Evolutionary conservation across 2,888 invertebrate genomes (phyloP), one percentile per base, ranked within the genome.

Genomic region (Linyphia triangularis): DNA sequence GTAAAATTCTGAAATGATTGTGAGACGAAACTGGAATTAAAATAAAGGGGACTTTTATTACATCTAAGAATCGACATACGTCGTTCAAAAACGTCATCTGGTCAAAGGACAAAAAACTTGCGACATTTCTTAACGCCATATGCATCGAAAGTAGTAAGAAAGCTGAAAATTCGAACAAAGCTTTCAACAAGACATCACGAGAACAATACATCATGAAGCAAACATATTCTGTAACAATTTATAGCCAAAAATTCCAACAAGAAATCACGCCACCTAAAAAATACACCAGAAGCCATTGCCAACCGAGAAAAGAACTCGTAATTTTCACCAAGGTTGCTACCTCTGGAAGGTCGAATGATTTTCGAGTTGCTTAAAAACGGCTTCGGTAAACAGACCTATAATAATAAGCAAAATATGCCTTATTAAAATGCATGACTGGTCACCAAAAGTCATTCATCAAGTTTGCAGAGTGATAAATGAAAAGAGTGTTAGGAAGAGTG

Each of bases 361-460:
- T 84, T 77, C 37, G 28, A 30, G 19, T 19, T 63, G 33, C 13
- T 33, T 24, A 69, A 69, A 28, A 69, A 51, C 37, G 28, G 22
- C 75, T 24, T 78, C 13, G 30, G 77, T 67, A 70, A 78, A 61
- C 61, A 85, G 57, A 43, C 40, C 24, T n/a, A 33, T 33, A 73
- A 72, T 59, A 81, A 59, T 24, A 57, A 86, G 69, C 57, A 69
- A 63, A 72, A 73, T 67, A 63, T 40, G 57, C 57, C 22, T 37
- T 73, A 79, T 86, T 86, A 86, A 81, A 81, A 86, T 86, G 79
- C 86, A 72, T 67, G 72, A 67, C 79, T 30, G 57, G 63, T 28
- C 59, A 26, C 28, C 72, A 67, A 67, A 73, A 81, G 79, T 73
- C 86, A 86, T 81, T 86, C 79, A 81, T 86, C 86, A 86, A 67